These are phyloP conservation scores for Rhincodon typus DNA, from an alignment of 2,797 vertebrate species.

Conservation along the genomic window DNA sequence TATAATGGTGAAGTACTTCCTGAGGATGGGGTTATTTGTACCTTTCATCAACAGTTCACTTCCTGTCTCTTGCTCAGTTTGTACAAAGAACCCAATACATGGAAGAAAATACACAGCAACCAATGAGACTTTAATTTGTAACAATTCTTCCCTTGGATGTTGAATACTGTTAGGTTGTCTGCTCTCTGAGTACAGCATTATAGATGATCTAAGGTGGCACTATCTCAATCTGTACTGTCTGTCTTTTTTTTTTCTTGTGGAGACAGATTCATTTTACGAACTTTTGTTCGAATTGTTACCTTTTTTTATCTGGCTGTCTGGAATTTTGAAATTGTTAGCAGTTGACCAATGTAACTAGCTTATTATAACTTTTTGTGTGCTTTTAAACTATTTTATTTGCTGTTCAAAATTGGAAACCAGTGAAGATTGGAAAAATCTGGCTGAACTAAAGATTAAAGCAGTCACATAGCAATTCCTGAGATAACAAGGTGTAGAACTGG, in stretches of 20 bases:
- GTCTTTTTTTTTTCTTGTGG: no score
- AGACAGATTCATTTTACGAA: neutral
- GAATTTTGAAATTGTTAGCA: neutral
- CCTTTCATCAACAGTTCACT: neutral
- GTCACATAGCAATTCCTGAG: neutral
- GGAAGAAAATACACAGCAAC: neutral
- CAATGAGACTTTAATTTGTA: neutral
- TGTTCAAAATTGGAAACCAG: neutral
- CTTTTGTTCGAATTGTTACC: neutral
- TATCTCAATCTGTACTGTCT: neutral
- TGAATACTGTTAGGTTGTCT: neutral
- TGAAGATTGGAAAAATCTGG: neutral
- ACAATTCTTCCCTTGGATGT: neutral
- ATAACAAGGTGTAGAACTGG: no score
- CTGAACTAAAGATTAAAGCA: neutral
- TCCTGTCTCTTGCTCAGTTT: neutral
- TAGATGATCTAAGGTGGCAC: neutral
- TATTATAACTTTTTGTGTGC: neutral
- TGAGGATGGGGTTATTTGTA: neutral
- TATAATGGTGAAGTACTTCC: neutral
- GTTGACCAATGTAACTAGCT: neutral
- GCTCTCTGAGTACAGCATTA: no score
- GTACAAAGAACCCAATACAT: neutral
- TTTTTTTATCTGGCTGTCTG: neutral
- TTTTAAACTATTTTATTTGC: neutral